These are phyloP conservation scores for Galemys pyrenaicus DNA, from an alignment of 2,113 vertebrate species.

Conservation along the genomic window DNA sequence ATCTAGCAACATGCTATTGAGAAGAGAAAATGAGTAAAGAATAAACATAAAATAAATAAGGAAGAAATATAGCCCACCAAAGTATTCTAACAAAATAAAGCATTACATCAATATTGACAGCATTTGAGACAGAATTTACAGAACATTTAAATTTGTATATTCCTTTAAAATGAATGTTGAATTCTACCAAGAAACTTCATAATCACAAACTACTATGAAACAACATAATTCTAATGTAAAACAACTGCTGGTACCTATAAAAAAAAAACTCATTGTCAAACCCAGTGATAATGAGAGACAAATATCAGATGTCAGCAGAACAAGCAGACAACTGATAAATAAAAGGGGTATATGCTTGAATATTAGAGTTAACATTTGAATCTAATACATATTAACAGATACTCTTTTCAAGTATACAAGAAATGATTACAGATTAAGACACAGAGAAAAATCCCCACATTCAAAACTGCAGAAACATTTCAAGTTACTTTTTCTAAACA, in stretches of 20 bases:
- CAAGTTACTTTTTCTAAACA: background rate
- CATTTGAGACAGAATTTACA: background rate
- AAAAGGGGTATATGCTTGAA: background rate
- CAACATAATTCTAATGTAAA: background rate
- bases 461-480: background rate
- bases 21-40: background rate
- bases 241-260: background rate
- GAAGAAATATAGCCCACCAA: background rate
- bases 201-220: background rate
- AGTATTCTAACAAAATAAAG: background rate
- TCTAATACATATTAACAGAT: background rate
- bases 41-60: background rate
- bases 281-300: background rate
- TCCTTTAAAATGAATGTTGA: background rate
- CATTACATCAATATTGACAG: background rate
- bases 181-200: background rate
- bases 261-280: background rate
- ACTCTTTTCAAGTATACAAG: background rate
- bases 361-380: constrained; percentile 3
- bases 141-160: background rate
- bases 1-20: background rate
- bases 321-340: background rate
- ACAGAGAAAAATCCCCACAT: background rate
- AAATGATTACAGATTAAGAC: background rate
- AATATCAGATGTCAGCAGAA: background rate